Percentiles rank a stretch among this genome's conserved stretches.
phyloP scores from a whole-genome alignment of 2,797 vertebrate genomes.

The Gallinago solitaria region DNA sequence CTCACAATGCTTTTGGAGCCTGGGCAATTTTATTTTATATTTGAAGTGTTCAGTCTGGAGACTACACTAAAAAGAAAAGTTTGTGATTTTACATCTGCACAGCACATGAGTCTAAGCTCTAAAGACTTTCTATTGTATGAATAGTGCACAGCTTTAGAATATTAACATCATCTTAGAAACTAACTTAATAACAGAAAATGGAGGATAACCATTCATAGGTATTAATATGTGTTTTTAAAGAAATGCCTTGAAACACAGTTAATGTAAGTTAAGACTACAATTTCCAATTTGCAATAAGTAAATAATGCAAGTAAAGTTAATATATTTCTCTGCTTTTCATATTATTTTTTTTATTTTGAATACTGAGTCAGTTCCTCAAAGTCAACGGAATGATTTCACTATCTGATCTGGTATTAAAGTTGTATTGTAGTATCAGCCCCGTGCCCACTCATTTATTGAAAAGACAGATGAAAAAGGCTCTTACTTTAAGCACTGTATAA shows the following conservation, averaged over 20 bases:
- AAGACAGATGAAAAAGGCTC: neutral
- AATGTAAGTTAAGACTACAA: neutral
- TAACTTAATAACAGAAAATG: neutral
- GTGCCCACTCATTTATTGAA: neutral
- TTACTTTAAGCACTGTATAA: neutral
- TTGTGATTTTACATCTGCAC: neutral
- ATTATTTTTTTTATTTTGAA: neutral
- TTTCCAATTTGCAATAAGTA: neutral
- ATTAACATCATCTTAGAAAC: neutral
- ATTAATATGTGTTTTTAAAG: accelerated
- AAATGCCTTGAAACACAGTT: neutral
- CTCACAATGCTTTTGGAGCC: neutral
- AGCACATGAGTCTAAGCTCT: neutral
- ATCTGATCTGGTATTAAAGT: neutral
- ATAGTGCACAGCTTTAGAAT: neutral
- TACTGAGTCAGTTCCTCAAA: neutral
- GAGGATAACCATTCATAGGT: neutral
- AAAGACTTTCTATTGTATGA: neutral
- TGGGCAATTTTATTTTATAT: neutral
- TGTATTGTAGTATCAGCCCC: neutral
- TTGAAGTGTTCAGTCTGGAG: neutral
- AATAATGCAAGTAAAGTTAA: neutral
- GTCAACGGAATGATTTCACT: neutral
- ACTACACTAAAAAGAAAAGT: neutral
- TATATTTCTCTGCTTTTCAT: neutral